Evolutionary conservation across 2,888 invertebrate species (phyloP).

Genomic region (Sinhomidia bicolor): DNA sequence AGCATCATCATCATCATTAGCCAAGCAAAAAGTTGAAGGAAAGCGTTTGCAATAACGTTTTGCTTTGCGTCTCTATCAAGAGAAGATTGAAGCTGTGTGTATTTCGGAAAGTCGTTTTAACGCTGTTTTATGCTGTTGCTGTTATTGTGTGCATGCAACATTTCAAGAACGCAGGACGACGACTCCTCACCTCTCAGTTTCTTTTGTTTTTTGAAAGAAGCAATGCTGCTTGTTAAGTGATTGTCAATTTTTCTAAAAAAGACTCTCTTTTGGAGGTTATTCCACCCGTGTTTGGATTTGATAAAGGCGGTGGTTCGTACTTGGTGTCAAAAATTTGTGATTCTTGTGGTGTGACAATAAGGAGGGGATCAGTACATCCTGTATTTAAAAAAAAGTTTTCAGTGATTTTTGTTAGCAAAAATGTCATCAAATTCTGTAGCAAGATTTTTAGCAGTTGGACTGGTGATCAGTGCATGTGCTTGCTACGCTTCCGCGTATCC

Average conservation of each 20-base stretch:
- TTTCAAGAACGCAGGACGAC: constrained; percentile 19
- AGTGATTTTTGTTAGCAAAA: background rate
- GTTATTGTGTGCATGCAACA: constrained; percentile 24
- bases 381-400: too few species aligned
- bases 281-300: constrained; percentile 45
- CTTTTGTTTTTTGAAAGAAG: background rate
- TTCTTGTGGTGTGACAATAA: constrained; percentile 26
- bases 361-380: background rate
- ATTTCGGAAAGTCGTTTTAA: constrained; percentile 19
- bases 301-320: background rate
- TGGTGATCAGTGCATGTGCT: background rate
- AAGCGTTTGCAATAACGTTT: background rate
- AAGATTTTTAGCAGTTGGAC: background rate
- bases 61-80: background rate
- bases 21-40: constrained; percentile 41
- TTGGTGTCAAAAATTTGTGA: background rate
- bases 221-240: background rate
- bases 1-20: background rate
- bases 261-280: constrained; percentile 51
- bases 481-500: constrained; percentile 52
- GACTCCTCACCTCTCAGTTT: background rate
- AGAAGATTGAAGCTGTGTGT: background rate
- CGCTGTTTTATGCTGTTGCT: background rate
- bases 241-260: background rate
- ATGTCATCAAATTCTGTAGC: constrained; percentile 7